Evolutionary conservation across 92 coral and sea anemone species (phyloP).

Genomic region (Paragorgia papillata): DNA sequence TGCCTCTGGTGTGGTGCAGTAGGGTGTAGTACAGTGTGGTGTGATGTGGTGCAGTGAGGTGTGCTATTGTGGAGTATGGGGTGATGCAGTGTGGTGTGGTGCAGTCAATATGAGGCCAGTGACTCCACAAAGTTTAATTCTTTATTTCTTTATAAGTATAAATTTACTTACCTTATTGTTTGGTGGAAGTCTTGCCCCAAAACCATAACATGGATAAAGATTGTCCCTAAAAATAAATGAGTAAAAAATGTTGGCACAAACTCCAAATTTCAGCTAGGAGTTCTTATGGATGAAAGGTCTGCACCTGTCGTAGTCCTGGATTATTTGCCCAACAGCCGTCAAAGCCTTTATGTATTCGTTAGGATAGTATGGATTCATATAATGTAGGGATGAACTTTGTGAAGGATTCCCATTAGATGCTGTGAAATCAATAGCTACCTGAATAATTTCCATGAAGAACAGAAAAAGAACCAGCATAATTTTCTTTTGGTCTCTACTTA

Average conservation of each 20-base stretch:
- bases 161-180: constrained; percentile 71
- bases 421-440: constrained; percentile 98
- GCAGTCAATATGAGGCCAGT: background rate
- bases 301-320: constrained; percentile 97
- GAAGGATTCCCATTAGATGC: constrained; percentile 95
- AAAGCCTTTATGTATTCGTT: constrained; percentile 91
- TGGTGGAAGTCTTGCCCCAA: constrained; percentile 97
- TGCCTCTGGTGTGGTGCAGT: too few relatives aligned
- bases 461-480: background rate
- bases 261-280: too few relatives aligned
- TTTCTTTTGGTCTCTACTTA: too few relatives aligned
- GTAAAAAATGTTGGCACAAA: too few relatives aligned
- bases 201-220: constrained; percentile 92
- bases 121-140: too few relatives aligned
- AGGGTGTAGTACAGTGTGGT: too few relatives aligned
- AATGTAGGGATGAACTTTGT: constrained; percentile 82
- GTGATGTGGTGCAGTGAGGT: too few relatives aligned
- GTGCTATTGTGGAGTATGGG: too few relatives aligned
- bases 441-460: background rate
- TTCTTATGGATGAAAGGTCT: too few relatives aligned
- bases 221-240: constrained; percentile 75
- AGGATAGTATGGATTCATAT: constrained; percentile 93
- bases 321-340: constrained; percentile 91
- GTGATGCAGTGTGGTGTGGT: background rate
- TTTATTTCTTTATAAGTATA: too few relatives aligned